Evolutionary conservation across 1,140 invertebrate genomes (phyloP).

Genomic region (Hormaphis cornu): DNA sequence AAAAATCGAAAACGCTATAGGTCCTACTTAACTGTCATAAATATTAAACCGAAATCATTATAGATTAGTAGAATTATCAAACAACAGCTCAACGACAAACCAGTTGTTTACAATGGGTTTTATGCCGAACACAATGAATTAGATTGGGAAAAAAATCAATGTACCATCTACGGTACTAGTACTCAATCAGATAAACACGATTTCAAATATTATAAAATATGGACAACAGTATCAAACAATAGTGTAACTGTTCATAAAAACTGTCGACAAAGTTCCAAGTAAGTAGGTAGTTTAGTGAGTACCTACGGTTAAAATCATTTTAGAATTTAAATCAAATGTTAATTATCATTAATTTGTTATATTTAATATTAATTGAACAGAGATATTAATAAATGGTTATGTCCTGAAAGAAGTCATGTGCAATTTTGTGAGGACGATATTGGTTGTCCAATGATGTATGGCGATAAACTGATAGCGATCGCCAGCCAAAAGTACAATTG

Average conservation of each 20-base stretch:
- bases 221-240: background rate
- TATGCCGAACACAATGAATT: background rate
- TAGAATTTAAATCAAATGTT: too few species aligned
- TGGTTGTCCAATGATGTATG: conserved; percentile 21
- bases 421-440: conserved; percentile 25
- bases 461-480: conserved; percentile 13
- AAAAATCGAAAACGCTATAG: background rate
- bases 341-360: too few species aligned
- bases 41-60: background rate
- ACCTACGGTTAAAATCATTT: too few species aligned
- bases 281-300: too few species aligned
- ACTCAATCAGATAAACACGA: background rate
- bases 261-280: background rate
- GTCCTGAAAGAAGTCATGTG: background rate
- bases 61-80: background rate
- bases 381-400: background rate
- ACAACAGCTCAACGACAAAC: background rate
- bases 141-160: background rate
- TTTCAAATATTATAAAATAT: background rate
- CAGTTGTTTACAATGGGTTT: background rate
- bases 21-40: background rate
- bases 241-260: background rate
- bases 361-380: too few species aligned
- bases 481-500: conserved; percentile 14
- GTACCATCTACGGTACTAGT: background rate